Evolutionary conservation across 2,888 invertebrate species (phyloP).

Genomic region (Spodoptera picta): DNA sequence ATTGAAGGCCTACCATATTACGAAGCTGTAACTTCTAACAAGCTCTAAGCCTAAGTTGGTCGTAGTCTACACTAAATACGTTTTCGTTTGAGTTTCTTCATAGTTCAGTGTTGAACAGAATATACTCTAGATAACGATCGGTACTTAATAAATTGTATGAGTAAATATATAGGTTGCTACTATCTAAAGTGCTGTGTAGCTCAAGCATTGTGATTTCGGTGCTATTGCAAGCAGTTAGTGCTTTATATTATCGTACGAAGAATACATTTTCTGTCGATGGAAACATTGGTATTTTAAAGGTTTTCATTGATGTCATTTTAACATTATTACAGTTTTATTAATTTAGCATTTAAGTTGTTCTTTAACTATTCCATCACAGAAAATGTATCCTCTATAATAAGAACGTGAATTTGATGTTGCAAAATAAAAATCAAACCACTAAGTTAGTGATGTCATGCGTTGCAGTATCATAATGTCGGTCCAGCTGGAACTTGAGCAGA

Average conservation of each 20-base stretch:
- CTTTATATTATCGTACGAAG: slow-evolving; percentile 66
- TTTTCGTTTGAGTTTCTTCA: slow-evolving; percentile 40
- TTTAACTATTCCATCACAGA: slow-evolving; percentile 37
- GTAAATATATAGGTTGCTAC: slow-evolving; percentile 48
- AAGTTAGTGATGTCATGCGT: slow-evolving; percentile 81
- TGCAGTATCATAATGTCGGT: slow-evolving; percentile 70
- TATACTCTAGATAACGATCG: slow-evolving; percentile 49
- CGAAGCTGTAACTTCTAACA: slow-evolving; percentile 54
- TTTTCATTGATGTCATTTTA: no score
- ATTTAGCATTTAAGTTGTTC: no score
- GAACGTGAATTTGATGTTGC: slow-evolving; percentile 59
- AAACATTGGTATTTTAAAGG: not conserved
- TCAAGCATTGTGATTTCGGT: slow-evolving; percentile 77
- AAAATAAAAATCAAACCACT: slow-evolving; percentile 67
- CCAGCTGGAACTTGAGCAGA: slow-evolving; percentile 76
- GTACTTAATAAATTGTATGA: slow-evolving; percentile 45
- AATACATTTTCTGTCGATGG: slow-evolving; percentile 67
- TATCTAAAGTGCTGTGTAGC: slow-evolving; percentile 70
- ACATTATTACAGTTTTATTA: no score
- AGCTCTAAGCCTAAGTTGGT: slow-evolving; percentile 48
- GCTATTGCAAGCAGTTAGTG: slow-evolving; percentile 86
- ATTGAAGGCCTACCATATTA: slow-evolving; percentile 44
- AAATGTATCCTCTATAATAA: slow-evolving; percentile 65
- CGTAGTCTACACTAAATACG: slow-evolving; percentile 32
- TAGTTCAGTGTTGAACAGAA: slow-evolving; percentile 45